phyloP scores from a whole-genome alignment of 2,113 vertebrate species.

The Laticauda colubrina region DNA sequence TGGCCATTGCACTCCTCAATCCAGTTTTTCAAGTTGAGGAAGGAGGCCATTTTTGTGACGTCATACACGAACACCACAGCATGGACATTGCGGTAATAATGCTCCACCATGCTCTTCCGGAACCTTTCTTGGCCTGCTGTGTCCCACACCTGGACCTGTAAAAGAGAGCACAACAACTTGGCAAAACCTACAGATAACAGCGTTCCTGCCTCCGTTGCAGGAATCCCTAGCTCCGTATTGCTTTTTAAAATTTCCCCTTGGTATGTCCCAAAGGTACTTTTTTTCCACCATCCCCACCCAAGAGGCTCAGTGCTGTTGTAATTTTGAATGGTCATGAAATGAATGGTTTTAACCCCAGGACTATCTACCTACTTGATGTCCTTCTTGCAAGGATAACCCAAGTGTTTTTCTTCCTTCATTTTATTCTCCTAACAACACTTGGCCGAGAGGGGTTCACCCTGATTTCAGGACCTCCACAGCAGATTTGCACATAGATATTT shows the following conservation, averaged over 20 bases:
- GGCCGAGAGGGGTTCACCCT: neutral
- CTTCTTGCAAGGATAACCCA: neutral
- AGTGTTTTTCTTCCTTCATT: neutral
- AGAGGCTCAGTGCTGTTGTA: too few relatives aligned
- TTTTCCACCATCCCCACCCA: too few relatives aligned
- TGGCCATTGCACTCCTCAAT: constrained; percentile 96
- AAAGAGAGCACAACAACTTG: neutral
- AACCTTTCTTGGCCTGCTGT: constrained; percentile 95
- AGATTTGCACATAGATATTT: neutral
- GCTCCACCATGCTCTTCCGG: constrained; percentile 95
- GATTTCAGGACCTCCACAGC: neutral
- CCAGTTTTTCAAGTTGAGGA: constrained; percentile 95
- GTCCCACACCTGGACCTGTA: constrained; percentile 97
- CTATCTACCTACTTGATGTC: neutral
- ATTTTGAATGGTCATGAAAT: neutral
- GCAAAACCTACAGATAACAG: rapidly evolving
- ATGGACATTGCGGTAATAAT: constrained; percentile 95
- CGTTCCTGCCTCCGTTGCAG: neutral
- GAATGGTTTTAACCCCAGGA: neutral
- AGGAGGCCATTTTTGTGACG: constrained; percentile 94
- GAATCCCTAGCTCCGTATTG: neutral
- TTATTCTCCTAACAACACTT: neutral
- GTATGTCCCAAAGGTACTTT: neutral
- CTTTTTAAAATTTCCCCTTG: neutral
- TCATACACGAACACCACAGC: constrained; percentile 96